Conservation (phyloP, 2,113 vertebrate genomes). For the Nothoprocta pentlandii region DNA sequence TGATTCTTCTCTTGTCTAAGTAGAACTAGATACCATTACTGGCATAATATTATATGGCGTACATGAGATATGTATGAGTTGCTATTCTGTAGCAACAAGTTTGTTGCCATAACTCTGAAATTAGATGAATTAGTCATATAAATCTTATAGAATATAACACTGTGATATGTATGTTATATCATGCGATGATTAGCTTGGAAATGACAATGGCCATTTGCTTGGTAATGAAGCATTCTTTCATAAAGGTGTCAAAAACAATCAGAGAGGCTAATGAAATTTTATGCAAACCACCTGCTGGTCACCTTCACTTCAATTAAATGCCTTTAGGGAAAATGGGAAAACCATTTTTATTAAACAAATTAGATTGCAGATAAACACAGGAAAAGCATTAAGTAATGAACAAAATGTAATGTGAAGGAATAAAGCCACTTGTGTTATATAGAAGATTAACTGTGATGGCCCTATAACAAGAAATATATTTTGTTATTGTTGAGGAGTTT, state of each 20-base stretch:
- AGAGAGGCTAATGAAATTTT: slow-evolving; percentile 66
- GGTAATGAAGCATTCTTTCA: slow-evolving; percentile 58
- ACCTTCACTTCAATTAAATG: slow-evolving; percentile 64
- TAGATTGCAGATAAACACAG: slow-evolving; percentile 40
- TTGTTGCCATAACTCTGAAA: not conserved
- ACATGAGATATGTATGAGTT: not conserved
- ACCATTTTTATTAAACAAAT: slow-evolving; percentile 41
- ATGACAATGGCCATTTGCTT: slow-evolving; percentile 40
- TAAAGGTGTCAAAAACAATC: slow-evolving; percentile 61
- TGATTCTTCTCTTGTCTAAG: not conserved
- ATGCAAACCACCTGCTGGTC: slow-evolving; percentile 66
- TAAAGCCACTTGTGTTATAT: not conserved
- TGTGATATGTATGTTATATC: not conserved
- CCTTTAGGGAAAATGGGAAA: slow-evolving; percentile 22
- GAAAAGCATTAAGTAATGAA: not conserved
- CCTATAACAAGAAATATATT: not conserved
- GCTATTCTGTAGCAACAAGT: not conserved
- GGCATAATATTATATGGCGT: not conserved
- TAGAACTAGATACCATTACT: not conserved
- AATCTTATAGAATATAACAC: slow-evolving; percentile 21
- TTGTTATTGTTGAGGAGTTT: not conserved
- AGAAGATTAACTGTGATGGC: not conserved
- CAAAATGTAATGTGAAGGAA: not conserved
- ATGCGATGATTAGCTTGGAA: slow-evolving; percentile 29
- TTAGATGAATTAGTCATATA: slow-evolving; percentile 35